Evolutionary conservation across 2,888 invertebrate genomes (phyloP).

Genomic region (Spatulosminthurus flaviceps): DNA sequence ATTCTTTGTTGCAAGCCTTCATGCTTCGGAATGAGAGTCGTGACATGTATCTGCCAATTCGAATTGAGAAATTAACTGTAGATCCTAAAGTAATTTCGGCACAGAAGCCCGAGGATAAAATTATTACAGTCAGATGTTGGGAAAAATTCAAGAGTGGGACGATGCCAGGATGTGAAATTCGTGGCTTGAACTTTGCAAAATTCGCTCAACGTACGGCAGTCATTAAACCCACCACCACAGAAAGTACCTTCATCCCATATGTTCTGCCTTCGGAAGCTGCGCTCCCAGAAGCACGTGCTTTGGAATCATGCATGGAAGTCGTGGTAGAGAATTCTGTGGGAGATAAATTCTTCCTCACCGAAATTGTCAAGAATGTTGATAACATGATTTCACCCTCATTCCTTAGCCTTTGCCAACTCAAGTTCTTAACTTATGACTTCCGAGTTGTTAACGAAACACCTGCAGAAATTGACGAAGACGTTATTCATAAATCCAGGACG

Average conservation of each 20-base stretch:
- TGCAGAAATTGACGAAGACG: background rate
- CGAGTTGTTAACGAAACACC: too few relatives aligned
- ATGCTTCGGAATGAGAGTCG: constrained; percentile 77
- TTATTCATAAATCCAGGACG: background rate
- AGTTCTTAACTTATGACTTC: too few relatives aligned
- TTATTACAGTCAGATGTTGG: too few relatives aligned
- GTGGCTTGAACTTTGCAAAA: constrained; percentile 70
- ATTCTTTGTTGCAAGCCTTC: constrained; percentile 86
- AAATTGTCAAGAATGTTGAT: background rate
- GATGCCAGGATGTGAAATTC: constrained; percentile 78
- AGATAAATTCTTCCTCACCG: background rate
- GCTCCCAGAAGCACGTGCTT: too few relatives aligned
- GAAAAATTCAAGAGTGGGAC: too few relatives aligned
- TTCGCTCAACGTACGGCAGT: background rate
- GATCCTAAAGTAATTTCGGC: constrained; percentile 68
- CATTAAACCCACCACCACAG: background rate
- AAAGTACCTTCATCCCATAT: background rate
- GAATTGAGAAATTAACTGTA: constrained; percentile 76
- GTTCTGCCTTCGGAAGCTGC: background rate
- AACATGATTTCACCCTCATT: too few relatives aligned
- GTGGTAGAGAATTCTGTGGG: background rate
- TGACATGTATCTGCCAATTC: constrained; percentile 78
- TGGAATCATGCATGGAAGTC: background rate
- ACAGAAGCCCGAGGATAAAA: too few relatives aligned
- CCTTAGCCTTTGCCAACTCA: too few relatives aligned